Conservation (phyloP, 1,140 invertebrate species). For the Platorchestia sp. region DNA sequence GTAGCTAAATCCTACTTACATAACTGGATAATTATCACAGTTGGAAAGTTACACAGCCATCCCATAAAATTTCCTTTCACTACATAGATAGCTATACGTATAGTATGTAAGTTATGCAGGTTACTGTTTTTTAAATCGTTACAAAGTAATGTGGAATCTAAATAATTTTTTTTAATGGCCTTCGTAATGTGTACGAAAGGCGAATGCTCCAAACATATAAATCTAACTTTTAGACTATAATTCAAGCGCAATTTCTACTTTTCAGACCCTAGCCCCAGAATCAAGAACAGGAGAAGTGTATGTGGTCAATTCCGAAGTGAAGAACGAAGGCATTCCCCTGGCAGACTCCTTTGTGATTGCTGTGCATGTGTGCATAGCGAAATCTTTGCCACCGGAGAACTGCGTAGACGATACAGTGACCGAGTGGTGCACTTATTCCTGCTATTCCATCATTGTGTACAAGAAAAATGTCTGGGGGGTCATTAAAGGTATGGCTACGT, state of each 20-base stretch:
- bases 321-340: not conserved
- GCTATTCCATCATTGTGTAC: not conserved
- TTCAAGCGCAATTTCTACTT: not conserved
- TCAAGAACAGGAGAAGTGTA: conserved; percentile 15
- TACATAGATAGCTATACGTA: no score
- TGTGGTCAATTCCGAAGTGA: conserved; percentile 3
- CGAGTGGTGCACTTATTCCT: conserved; percentile 11
- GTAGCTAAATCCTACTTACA: no score
- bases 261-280: not conserved
- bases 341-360: conserved; percentile 2
- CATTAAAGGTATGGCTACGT: not conserved
- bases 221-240: not conserved
- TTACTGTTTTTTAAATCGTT: no score
- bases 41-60: no score
- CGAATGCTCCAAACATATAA: not conserved
- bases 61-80: no score
- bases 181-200: not conserved
- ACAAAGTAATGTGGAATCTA: not conserved
- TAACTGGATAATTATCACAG: no score
- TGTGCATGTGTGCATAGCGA: not conserved
- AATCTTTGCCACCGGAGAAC: not conserved
- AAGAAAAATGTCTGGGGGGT: conserved; percentile 28
- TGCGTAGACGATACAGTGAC: not conserved
- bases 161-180: not conserved
- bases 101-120: no score